A percentile compares a stretch with the other conserved stretches of the same genome.
phyloP scores from a whole-genome alignment of 2,113 vertebrate species.

The Chaetops frenatus region DNA sequence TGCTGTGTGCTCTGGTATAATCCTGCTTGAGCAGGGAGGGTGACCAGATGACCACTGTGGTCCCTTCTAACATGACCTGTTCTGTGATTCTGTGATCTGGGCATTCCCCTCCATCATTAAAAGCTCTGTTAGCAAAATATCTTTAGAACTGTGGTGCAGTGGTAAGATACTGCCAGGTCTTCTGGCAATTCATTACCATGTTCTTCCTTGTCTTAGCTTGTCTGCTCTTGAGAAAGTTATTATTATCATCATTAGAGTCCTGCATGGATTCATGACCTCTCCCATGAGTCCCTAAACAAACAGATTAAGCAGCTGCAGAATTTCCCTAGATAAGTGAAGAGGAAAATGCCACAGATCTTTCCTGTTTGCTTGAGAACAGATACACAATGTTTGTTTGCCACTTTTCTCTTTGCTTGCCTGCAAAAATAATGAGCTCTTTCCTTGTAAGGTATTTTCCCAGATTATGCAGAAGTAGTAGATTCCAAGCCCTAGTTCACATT shows the following conservation, averaged over 20 bases:
- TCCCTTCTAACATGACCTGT: neutral
- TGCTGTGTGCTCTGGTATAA: neutral
- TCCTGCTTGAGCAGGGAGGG: neutral
- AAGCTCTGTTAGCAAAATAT: neutral
- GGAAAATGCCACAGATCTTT: neutral
- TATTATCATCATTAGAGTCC: neutral
- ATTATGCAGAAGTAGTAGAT: neutral
- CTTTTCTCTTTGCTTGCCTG: neutral
- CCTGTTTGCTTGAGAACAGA: neutral
- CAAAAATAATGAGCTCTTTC: neutral
- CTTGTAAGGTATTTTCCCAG: neutral
- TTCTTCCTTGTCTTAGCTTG: neutral
- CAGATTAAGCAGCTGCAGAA: neutral
- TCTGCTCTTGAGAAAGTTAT: neutral
- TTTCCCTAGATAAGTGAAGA: neutral
- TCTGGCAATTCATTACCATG: neutral
- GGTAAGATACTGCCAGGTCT: neutral
- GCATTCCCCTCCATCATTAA: neutral
- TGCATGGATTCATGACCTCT: neutral
- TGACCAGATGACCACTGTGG: neutral
- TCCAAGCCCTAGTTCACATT: neutral
- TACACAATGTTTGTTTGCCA: neutral
- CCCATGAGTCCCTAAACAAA: neutral
- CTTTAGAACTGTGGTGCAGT: neutral
- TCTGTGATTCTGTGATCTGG: neutral